phyloP scores from a whole-genome alignment of 2,888 invertebrate genomes.

The Xestia sexstrigata region DNA sequence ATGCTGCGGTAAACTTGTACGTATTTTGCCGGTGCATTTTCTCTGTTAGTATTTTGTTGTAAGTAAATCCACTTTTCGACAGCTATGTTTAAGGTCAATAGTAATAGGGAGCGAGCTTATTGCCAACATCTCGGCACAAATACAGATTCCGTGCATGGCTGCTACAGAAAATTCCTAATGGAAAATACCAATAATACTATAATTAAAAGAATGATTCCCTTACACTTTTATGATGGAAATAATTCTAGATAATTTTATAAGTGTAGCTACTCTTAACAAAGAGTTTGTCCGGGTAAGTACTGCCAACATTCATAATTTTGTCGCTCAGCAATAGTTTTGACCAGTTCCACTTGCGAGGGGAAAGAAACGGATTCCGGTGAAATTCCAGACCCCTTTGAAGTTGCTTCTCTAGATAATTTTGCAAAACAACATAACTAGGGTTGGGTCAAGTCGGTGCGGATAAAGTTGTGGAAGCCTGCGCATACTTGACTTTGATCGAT shows the following conservation, averaged over 20 bases:
- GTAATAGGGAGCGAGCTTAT: not conserved
- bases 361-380: not conserved
- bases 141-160: not conserved
- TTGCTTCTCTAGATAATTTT: not conserved
- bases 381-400: not conserved
- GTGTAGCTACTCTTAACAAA: not conserved
- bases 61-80: not conserved
- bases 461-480: not conserved
- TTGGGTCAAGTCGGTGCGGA: not conserved
- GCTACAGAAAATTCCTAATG: not conserved
- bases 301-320: not conserved
- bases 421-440: not conserved
- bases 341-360: not conserved
- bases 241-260: not conserved
- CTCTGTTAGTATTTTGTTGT: not conserved
- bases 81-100: not conserved
- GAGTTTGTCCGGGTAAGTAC: not conserved
- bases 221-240: not conserved
- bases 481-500: not conserved
- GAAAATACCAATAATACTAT: not conserved
- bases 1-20: constrained; percentile 6
- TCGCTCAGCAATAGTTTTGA: not conserved
- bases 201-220: not conserved
- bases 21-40: not conserved
- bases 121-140: not conserved